Evolutionary conservation across 2,113 vertebrate species (phyloP).

Genomic region (Chaetura pelagica): DNA sequence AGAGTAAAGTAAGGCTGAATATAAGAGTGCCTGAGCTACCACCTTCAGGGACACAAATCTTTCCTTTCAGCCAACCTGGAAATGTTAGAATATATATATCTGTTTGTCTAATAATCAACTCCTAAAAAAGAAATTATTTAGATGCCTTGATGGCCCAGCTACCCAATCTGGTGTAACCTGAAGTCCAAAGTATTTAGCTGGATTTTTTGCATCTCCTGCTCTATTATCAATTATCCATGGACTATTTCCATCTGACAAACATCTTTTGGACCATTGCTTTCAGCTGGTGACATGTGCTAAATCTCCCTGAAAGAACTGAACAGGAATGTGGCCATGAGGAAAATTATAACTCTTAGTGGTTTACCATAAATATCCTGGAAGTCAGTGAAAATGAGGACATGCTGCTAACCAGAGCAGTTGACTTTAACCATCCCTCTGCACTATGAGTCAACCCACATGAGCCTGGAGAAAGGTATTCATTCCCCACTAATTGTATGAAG

Average conservation of each 20-base stretch:
- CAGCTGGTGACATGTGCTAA: neutral
- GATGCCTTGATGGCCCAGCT: neutral
- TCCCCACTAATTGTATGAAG: too few species aligned
- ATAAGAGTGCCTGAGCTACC: neutral
- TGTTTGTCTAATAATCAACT: neutral
- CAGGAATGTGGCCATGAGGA: neutral
- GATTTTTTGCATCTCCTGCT: neutral
- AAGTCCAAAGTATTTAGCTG: neutral
- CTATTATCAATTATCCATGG: conserved; percentile 6
- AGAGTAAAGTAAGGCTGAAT: neutral
- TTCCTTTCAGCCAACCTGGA: neutral
- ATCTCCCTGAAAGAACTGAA: neutral
- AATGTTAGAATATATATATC: neutral
- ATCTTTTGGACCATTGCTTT: neutral
- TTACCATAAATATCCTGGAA: conserved; percentile 2
- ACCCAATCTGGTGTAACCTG: neutral
- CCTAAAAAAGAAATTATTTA: neutral
- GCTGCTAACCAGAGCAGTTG: neutral
- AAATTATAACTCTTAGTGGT: neutral
- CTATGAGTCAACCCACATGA: neutral
- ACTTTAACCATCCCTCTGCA: neutral
- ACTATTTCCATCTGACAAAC: conserved; percentile 25
- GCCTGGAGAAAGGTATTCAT: neutral
- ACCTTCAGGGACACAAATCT: neutral
- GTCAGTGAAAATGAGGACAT: neutral